A percentile compares a stretch with the other conserved stretches of the same genome.
phyloP scores from a whole-genome alignment of 37 sponge, comb jelly and placozoan species.

The Mnemiopsis leidyi region DNA sequence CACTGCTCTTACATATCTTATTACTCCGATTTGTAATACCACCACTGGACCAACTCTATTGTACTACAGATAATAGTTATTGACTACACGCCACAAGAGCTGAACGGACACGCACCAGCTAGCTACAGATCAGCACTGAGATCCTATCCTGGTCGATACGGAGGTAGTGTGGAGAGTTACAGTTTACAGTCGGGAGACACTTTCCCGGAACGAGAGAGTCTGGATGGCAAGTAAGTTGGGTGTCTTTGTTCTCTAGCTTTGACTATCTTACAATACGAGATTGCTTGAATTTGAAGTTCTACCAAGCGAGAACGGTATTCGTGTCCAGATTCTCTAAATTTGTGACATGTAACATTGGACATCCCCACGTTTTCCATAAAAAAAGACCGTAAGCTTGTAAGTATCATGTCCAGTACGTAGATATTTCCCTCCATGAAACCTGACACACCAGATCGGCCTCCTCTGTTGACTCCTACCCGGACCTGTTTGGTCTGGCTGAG shows the following conservation, averaged over 20 bases:
- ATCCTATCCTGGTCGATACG: background rate
- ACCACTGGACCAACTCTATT: background rate
- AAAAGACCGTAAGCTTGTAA: too few species aligned
- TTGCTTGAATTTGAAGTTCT: too few species aligned
- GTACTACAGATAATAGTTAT: conserved; percentile 25
- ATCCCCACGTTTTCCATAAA: too few species aligned
- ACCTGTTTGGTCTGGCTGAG: conserved; percentile 47
- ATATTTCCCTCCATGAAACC: too few species aligned
- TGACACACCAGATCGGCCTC: conserved; percentile 24
- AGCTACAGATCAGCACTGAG: background rate
- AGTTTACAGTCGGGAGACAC: conserved; percentile 53
- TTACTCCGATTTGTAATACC: background rate
- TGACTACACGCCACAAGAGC: conserved; percentile 56
- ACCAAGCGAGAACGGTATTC: too few species aligned
- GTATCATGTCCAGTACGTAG: too few species aligned
- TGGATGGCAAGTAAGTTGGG: conserved; percentile 57
- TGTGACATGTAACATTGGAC: too few species aligned
- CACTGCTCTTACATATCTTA: too few species aligned
- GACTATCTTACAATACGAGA: too few species aligned
- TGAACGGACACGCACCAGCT: background rate
- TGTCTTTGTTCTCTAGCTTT: too few species aligned
- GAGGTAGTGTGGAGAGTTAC: conserved; percentile 66
- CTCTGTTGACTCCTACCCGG: conserved; percentile 61
- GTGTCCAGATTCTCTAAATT: too few species aligned
- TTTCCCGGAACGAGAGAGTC: conserved; percentile 60